Evolutionary conservation across 2,888 invertebrate species (phyloP).

Genomic region (Anthophora plumipes): DNA sequence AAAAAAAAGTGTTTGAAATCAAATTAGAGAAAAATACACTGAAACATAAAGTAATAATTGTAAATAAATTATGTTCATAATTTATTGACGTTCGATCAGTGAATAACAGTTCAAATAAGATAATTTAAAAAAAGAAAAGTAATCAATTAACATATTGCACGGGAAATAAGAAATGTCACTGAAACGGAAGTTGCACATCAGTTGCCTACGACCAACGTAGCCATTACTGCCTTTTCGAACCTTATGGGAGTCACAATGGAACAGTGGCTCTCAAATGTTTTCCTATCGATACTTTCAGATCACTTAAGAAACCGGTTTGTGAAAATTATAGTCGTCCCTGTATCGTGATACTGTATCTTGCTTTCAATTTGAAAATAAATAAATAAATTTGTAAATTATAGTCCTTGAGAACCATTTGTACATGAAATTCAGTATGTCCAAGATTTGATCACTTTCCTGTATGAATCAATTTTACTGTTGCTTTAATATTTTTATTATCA

Average conservation of each 20-base stretch:
- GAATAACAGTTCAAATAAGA: neutral
- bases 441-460: neutral
- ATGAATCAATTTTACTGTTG: neutral
- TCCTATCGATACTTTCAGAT: neutral
- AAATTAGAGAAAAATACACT: no score
- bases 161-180: conserved; percentile 41
- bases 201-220: conserved; percentile 32
- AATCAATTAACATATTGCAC: conserved; percentile 14
- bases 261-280: conserved; percentile 26
- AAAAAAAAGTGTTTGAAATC: no score
- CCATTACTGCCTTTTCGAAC: conserved; percentile 35
- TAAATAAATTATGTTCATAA: no score
- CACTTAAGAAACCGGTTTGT: neutral
- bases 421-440: neutral
- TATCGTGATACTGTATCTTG: neutral
- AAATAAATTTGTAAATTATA: neutral
- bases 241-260: conserved; percentile 27
- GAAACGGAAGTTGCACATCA: conserved; percentile 53
- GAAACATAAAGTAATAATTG: neutral
- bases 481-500: neutral
- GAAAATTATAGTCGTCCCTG: neutral
- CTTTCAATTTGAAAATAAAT: neutral
- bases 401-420: neutral
- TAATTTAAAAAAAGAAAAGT: neutral
- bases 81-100: neutral